phyloP scores from a whole-genome alignment of 2,113 vertebrate species.

The Pluvianellus socialis region DNA sequence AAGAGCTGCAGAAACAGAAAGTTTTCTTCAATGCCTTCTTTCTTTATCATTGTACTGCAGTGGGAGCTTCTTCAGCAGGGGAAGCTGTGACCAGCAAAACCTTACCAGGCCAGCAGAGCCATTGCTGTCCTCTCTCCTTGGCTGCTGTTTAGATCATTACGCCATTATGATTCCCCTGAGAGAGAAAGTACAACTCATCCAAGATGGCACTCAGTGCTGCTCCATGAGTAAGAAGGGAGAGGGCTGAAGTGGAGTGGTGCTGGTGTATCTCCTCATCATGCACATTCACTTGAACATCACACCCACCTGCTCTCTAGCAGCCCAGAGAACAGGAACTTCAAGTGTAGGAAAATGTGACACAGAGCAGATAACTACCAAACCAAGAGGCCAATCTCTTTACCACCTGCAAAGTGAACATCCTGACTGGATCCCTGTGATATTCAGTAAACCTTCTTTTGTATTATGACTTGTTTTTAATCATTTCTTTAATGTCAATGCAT shows the following conservation, averaged over 20 bases:
- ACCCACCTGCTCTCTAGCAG: conserved; percentile 24
- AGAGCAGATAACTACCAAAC: neutral
- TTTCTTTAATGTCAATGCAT: neutral
- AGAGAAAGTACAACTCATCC: neutral
- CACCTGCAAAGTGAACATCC: neutral
- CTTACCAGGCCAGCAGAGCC: neutral
- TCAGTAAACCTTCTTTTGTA: neutral
- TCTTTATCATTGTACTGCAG: neutral
- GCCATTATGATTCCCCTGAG: neutral
- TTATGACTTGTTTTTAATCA: neutral
- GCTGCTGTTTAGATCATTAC: neutral
- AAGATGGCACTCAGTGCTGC: neutral
- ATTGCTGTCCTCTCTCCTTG: neutral
- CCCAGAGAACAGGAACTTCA: conserved; percentile 11
- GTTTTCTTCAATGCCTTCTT: neutral
- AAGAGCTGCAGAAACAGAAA: neutral
- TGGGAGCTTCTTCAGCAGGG: neutral
- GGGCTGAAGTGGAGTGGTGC: conserved; percentile 20
- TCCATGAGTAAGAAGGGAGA: conserved; percentile 50
- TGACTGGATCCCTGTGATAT: neutral
- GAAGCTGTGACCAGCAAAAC: neutral
- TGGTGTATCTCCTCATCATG: neutral
- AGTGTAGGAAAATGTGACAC: neutral
- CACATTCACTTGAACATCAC: neutral
- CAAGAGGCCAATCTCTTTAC: neutral